A percentile compares a stretch with the other conserved stretches of the same genome.
These are phyloP conservation scores for Drosophila sp. DNA, from an alignment of 1,140 invertebrate genomes.

Conservation along the genomic window DNA sequence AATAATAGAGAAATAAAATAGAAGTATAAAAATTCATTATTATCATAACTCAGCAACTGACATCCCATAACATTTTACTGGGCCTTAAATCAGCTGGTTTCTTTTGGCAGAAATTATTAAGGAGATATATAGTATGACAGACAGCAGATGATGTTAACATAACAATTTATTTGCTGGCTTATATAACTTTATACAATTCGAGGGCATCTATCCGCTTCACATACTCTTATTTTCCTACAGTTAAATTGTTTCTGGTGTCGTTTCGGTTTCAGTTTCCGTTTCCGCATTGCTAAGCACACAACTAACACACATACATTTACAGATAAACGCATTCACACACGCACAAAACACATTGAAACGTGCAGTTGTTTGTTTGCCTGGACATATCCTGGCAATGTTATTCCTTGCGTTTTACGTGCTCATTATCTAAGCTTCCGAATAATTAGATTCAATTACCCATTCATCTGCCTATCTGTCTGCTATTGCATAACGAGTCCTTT, in stretches of 20 bases:
- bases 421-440: constrained; percentile 77
- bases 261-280: constrained; percentile 50
- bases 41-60: not conserved
- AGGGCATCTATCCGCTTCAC: not conserved
- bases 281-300: constrained; percentile 19
- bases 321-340: constrained; percentile 3
- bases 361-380: constrained; percentile 2
- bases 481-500: constrained; percentile 35
- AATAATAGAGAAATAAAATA: constrained; percentile 14
- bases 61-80: too few relatives aligned
- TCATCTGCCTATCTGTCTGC: constrained; percentile 17
- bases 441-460: constrained; percentile 81
- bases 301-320: not conserved
- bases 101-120: too few relatives aligned
- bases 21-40: not conserved
- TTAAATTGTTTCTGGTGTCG: constrained; percentile 25
- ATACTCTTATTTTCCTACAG: constrained; percentile 47
- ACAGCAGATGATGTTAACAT: too few relatives aligned
- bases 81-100: too few relatives aligned
- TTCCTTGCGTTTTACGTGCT: constrained; percentile 70
- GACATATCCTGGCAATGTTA: constrained; percentile 24
- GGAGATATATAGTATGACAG: too few relatives aligned
- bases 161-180: too few relatives aligned
- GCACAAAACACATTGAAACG: not conserved
- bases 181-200: not conserved